These are phyloP conservation scores for Platysternon megacephalum DNA, from an alignment of 2,113 vertebrate species.

Conservation along the genomic window DNA sequence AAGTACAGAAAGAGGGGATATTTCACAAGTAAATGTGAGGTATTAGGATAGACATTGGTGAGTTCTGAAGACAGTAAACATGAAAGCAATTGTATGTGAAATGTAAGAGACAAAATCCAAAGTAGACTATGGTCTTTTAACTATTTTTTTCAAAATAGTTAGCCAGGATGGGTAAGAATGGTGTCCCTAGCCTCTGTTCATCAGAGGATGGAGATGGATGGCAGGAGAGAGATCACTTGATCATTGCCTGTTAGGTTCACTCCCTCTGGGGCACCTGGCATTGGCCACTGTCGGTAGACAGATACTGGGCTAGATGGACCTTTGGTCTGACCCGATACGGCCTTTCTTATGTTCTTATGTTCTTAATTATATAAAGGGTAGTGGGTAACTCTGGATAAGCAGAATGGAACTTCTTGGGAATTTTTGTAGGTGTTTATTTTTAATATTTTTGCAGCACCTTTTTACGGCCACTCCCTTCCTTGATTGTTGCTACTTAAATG, in stretches of 20 bases:
- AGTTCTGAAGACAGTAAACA: background rate
- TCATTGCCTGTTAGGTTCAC: too few relatives aligned
- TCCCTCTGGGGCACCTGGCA: too few relatives aligned
- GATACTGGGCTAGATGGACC: too few relatives aligned
- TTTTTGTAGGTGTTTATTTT: conserved; percentile 2
- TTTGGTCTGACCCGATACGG: too few relatives aligned
- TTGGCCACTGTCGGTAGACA: too few relatives aligned
- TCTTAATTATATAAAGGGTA: background rate
- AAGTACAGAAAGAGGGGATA: background rate
- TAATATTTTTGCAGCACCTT: background rate
- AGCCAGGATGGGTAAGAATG: too few relatives aligned
- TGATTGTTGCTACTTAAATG: fast-evolving
- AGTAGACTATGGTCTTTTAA: background rate
- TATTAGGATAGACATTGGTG: background rate
- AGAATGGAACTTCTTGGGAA: background rate
- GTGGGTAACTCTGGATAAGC: background rate
- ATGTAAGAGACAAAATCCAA: background rate
- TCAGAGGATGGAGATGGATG: too few relatives aligned
- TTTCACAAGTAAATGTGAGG: background rate
- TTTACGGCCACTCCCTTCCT: background rate
- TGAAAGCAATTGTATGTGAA: background rate
- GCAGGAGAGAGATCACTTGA: too few relatives aligned
- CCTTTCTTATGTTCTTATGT: too few relatives aligned
- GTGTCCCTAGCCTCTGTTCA: too few relatives aligned
- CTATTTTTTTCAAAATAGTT: background rate